Base-by-base conservation (phyloP, 92 coral and sea anemone species). In the Porites evermanni region DNA sequence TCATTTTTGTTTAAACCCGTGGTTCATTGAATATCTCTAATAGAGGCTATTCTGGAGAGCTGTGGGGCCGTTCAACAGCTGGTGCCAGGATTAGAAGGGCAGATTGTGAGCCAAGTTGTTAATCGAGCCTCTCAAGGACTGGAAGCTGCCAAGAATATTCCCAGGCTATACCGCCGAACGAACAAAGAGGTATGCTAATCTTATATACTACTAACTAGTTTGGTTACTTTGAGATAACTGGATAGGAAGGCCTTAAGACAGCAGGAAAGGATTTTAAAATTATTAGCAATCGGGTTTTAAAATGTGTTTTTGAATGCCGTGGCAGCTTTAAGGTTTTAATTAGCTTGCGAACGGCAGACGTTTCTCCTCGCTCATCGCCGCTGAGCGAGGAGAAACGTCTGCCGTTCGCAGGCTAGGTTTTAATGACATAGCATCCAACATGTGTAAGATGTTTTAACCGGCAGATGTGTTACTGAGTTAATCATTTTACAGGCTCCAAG, bases 81-180 rank as follows among this genome's bases (percentile, higher is more conserved):
- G 61, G 80, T 94, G 60, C 93, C 98, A 61, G 89, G 79, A 51
- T 61, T 97, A 53, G 98, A 95, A 83, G 92, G 91, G 78, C 89
- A 87, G 61, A 85, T 97, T 52, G 93, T 95, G 60, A 86, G 89
- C 64, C 99, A 91, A 67, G 93, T 95, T 52, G 94, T 92, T n/a
- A 88, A 85, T 14, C 88, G 88, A 64, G 88, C 98, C n/a, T 54
- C 84, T 53, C 93, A 85, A 53, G 96, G 96, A 8, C 95, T 97
- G 60, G 99, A 97, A 77, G 94, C 97, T 50, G 99, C 97, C 14
- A 95, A 93, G 87, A 97, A 97, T 82, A 97, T 97, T 24, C 99
- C 99, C 67, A 84, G 99, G 65, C 89, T 97, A 47, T 97, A 95
- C 79, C 92, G 99, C 21, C 92, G 99, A 81, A 97, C 99, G 7